Evolutionary conservation across 2,113 vertebrate species (phyloP).

Genomic region (western clawed frog (Xenopus tropicalis)): UCB_Xtro_10.0 CM004443.2:67078001-67078500

Average conservation of each 20-base stretch:
- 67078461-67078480: too few species aligned
- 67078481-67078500: too few species aligned
- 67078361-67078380: slow-evolving; percentile 45
- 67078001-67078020: too few species aligned
- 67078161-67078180: background rate
- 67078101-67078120: too few species aligned
- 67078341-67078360: slow-evolving; percentile 55
- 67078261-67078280: slow-evolving; percentile 65
- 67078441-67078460: too few species aligned
- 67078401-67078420: slow-evolving; percentile 27
- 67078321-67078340: slow-evolving; percentile 57
- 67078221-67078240: slow-evolving; percentile 64
- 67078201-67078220: slow-evolving; percentile 56
- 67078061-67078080: too few species aligned
- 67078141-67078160: background rate
- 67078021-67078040: too few species aligned
- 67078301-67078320: slow-evolving; percentile 65
- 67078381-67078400: slow-evolving; percentile 29
- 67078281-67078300: slow-evolving; percentile 74
- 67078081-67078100: too few species aligned
- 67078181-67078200: slow-evolving; percentile 12
- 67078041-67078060: too few species aligned
- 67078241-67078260: slow-evolving; percentile 71
- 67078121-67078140: background rate
- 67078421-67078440: too few species aligned